These are phyloP conservation scores for Caenorhabditis auriculariae DNA, from an alignment of 2,888 invertebrate genomes.

Conservation along the genomic window DNA sequence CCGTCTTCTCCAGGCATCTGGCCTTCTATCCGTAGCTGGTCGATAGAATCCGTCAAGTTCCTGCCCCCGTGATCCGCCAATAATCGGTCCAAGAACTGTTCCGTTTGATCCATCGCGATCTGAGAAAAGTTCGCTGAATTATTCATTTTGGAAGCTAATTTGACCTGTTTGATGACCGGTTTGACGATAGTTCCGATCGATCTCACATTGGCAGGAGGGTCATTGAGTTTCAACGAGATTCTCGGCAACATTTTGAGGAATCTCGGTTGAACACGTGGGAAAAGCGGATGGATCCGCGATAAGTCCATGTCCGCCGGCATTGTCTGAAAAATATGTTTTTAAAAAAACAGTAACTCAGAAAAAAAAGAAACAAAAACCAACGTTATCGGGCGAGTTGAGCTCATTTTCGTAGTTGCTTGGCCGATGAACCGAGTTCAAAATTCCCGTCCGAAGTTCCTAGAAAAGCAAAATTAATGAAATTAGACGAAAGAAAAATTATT, in stretches of 20 bases:
- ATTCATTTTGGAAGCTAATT: neutral
- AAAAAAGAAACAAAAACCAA: no score
- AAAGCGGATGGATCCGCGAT: constrained; percentile 33
- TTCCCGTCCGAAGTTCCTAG: neutral
- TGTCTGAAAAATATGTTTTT: constrained; percentile 12
- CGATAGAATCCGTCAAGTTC: no score
- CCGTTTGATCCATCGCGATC: constrained; percentile 39
- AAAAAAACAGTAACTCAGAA: no score
- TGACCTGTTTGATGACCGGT: constrained; percentile 39
- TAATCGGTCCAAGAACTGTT: constrained; percentile 35
- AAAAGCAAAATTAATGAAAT: neutral
- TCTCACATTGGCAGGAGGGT: constrained; percentile 6
- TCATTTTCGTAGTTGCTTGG: no score
- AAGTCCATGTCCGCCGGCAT: constrained; percentile 26
- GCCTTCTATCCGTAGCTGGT: no score
- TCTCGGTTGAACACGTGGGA: constrained; percentile 38
- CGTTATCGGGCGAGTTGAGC: no score
- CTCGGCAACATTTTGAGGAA: constrained; percentile 29
- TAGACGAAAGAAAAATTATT: no score
- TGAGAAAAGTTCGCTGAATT: constrained; percentile 8
- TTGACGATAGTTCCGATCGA: constrained; percentile 37
- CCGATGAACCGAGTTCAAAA: no score
- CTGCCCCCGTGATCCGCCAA: constrained; percentile 32
- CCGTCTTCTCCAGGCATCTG: no score
- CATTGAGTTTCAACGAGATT: constrained; percentile 22